Evolutionary conservation across 1,140 invertebrate genomes (phyloP), one percentile per base, ranked within the genome.

Genomic region (Eubasilissa regina): DNA sequence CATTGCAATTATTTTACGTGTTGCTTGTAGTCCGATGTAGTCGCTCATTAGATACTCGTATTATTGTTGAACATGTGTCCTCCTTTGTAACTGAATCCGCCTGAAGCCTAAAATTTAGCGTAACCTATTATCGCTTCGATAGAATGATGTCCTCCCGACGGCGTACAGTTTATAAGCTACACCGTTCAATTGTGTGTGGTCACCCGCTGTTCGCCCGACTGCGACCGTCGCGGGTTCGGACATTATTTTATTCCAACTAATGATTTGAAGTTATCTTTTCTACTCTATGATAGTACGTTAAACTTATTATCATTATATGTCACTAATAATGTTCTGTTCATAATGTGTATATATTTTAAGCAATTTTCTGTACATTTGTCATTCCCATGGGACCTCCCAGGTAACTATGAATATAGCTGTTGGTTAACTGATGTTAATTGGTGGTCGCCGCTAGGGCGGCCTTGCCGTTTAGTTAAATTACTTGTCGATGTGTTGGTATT

Each of bases 401-500:
- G 81, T 82, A 82, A 82, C 47, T 82, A 82, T 82, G 17, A 21
- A 35, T 11, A 73, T 73, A 51, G 68, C 47, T 73, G 68, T 73
- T 73, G 68, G 19, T 73, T 58, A 51, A 58, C 19, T 60, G 73
- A 60, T 75, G 55, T 60, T 43, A 53, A 19, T 17, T 44, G 55
- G 55, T 19, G 25, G 15, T 35, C 55, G 15, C 73, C 80, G 78
- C 79, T 73, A 73, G 68, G 68, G 68, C n/a, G 47, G 68, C 45
- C 43, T 53, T 9, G 25, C 21, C 48, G 53, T 17, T 19, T 35
- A 25, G 83, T 85, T 84, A 84, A 80, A 55, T 47, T 11, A 55
- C 66, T 77, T 68, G 58, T 85, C 80, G 84, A 86, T 87, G 87
- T 89, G 87, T 88, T 88, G 87, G 87, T 88, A 88, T 88, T 88